These are phyloP conservation scores for Meleagris gallopavo DNA, from an alignment of 2,113 vertebrate genomes.

Conservation along the genomic window DNA sequence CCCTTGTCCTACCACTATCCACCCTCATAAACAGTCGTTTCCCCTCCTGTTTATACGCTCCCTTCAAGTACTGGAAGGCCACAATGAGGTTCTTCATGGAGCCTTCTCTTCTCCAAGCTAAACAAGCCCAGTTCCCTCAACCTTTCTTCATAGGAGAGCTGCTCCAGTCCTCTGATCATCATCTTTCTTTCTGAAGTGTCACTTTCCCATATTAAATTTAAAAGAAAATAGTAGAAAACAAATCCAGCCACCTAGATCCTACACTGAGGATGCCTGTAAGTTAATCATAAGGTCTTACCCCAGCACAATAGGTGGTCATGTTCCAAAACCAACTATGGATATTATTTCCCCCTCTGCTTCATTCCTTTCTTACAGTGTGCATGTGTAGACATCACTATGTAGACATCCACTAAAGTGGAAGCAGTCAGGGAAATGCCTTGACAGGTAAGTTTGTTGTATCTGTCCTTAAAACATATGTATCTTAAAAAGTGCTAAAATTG, in stretches of 20 bases:
- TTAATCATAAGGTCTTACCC: neutral
- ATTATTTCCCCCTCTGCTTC: neutral
- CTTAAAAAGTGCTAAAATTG: neutral
- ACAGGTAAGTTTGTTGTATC: neutral
- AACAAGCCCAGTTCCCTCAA: too few relatives aligned
- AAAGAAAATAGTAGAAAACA: neutral
- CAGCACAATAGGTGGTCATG: neutral
- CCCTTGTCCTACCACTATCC: too few relatives aligned
- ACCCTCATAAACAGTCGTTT: too few relatives aligned
- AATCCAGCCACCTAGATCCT: neutral
- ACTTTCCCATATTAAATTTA: neutral
- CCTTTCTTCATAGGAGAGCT: too few relatives aligned
- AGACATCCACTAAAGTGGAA: neutral
- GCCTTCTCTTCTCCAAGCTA: too few relatives aligned
- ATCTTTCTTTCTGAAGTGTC: neutral
- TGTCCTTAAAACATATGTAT: neutral
- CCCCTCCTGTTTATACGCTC: too few relatives aligned
- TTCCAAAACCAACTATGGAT: neutral
- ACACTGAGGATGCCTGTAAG: neutral
- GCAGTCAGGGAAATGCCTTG: neutral
- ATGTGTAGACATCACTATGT: neutral
- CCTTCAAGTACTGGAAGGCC: too few relatives aligned
- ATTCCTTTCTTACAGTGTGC: neutral
- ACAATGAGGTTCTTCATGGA: too few relatives aligned
- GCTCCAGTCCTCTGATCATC: too few relatives aligned